These are phyloP conservation scores for Ciconia maguari DNA, from an alignment of 2,113 vertebrate species.

Conservation along the genomic window DNA sequence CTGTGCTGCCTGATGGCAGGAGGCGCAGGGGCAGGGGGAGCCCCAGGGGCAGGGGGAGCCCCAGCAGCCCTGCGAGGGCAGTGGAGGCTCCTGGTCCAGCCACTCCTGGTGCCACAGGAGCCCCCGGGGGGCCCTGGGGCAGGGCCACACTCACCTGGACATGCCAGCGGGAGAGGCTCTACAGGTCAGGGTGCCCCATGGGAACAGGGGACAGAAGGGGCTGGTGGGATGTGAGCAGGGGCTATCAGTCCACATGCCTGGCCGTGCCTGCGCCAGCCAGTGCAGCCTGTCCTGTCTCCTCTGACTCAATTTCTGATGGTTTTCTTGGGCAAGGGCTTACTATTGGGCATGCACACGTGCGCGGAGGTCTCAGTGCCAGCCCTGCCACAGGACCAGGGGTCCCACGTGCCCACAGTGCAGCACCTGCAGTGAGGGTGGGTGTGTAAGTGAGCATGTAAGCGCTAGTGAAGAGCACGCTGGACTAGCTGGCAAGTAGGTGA, in stretches of 20 bases:
- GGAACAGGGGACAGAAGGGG: background rate
- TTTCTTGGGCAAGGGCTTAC: background rate
- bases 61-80: background rate
- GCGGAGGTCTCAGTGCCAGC: background rate
- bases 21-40: background rate
- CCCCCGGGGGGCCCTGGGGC: too few relatives aligned
- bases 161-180: background rate
- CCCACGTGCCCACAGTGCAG: accelerated
- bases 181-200: accelerated
- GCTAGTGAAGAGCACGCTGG: background rate
- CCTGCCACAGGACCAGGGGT: background rate
- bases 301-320: accelerated
- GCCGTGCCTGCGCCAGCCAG: background rate
- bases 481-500: background rate
- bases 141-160: background rate
- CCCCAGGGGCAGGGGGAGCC: background rate
- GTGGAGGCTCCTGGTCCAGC: background rate
- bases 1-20: background rate
- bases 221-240: background rate
- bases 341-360: accelerated
- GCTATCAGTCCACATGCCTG: background rate
- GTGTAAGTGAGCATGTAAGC: accelerated
- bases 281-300: background rate
- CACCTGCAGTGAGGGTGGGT: background rate
- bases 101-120: background rate